Base-by-base conservation (phyloP, 2,888 invertebrate species). In the Malthinus seriepunctatus region DNA sequence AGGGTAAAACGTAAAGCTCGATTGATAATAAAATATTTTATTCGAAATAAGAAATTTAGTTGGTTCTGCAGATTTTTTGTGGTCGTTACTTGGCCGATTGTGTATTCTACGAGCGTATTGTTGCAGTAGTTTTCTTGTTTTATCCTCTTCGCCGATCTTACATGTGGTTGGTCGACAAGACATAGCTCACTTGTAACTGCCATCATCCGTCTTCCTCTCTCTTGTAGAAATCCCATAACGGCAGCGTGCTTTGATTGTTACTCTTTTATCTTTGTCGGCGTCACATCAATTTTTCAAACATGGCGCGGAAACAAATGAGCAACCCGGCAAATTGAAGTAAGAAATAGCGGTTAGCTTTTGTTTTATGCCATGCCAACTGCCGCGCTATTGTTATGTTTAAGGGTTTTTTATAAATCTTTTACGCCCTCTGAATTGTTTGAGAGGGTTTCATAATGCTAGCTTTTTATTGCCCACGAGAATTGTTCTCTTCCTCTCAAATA, bases 281-380 rank as follows among this genome's bases (percentile, higher is more conserved):
- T 78, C 79, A 74, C 78, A 79, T 79, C 78, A 79, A 79, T 79
- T 77, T 78, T 79, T 78, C 78, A 79, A 73, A 75, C 70, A 75
- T 75, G 78, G 76, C 77, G 76, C 76, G 76, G 75, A 78, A 78
- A 79, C 77, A 78, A 79, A 79, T 79, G 79, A 79, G 78, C 76
- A 73, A 70, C 75, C 67, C 76, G 74, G 73, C 73, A 78, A 79
- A 79, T 79, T 79, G 78, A 74, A 77, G 78, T 78, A 78, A 79
- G 79, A 77, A 78, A 79, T 78, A 78, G 79, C 78, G 78, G 79
- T 78, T 78, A 77, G 76, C 75, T 78, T 74, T 77, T 78, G 78
- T 78, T 79, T 78, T 79, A 79, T 77, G 76, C 76, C 72, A 76
- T 73, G 76, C 77, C 76, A 77, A 77, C 76, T 76, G 76, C 76